Conservation (phyloP, 2,797 vertebrate species). For the Vultur gryphus region DNA sequence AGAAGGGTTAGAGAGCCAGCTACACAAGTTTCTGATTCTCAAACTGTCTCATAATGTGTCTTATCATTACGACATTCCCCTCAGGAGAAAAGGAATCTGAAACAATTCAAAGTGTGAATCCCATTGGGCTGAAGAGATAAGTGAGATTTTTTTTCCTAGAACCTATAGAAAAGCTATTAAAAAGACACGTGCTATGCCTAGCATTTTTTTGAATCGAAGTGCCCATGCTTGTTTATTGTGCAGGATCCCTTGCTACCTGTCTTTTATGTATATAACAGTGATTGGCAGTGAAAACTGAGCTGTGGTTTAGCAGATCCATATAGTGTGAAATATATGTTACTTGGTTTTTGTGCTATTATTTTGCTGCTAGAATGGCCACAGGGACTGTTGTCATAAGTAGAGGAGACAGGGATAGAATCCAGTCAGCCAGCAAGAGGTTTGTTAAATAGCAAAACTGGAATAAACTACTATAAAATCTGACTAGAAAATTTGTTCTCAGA, state of each 20-base stretch:
- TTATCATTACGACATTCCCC: not conserved
- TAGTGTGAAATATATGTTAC: not conserved
- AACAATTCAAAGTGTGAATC: not conserved
- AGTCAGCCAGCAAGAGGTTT: not conserved
- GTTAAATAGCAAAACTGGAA: not conserved
- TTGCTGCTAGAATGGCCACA: not conserved
- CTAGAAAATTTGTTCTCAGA: not conserved
- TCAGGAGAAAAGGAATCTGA: not conserved
- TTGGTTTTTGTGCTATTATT: not conserved
- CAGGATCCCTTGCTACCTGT: not conserved
- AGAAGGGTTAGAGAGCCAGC: fast-evolving
- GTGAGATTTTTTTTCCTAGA: not conserved
- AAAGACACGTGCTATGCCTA: not conserved
- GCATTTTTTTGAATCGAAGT: not conserved
- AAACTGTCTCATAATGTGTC: not conserved
- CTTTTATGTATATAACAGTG: not conserved
- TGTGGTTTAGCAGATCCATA: not conserved
- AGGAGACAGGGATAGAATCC: not conserved
- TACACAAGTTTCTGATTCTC: not conserved
- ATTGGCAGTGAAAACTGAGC: not conserved
- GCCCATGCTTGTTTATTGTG: not conserved
- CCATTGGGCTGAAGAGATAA: not conserved
- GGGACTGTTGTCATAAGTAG: not conserved
- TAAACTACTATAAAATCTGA: not conserved
- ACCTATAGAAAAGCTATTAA: not conserved